These are phyloP conservation scores for Drosophila nigromelanica DNA, from an alignment of 1,140 invertebrate species.

Conservation along the genomic window DNA sequence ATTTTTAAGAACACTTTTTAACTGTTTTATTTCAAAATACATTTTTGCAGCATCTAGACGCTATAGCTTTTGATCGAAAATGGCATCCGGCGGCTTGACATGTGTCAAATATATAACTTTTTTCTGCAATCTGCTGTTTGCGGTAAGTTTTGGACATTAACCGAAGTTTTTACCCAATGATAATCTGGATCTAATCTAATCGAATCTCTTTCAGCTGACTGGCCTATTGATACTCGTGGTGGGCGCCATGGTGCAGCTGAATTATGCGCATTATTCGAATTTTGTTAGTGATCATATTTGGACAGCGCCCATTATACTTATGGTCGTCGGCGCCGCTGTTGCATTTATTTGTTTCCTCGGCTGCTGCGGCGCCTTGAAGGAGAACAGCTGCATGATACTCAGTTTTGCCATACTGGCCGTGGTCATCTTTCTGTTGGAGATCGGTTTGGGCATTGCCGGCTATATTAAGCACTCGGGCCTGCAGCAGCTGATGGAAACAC, in stretches of 20 bases:
- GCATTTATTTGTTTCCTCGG: conserved; percentile 94
- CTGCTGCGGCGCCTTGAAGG: conserved; percentile 94
- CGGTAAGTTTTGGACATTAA: conserved; percentile 89
- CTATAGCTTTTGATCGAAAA: conserved; percentile 27
- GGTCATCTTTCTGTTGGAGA: conserved; percentile 92
- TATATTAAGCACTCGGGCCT: conserved; percentile 91
- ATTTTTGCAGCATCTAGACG: conserved; percentile 38
- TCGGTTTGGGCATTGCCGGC: conserved; percentile 93
- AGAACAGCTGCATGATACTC: conserved; percentile 94
- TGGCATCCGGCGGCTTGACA: conserved; percentile 88
- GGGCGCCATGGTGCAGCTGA: conserved; percentile 88
- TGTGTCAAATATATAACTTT: conserved; percentile 93
- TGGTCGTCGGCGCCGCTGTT: conserved; percentile 92
- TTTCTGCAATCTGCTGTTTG: conserved; percentile 93
- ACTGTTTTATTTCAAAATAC: conserved; percentile 18
- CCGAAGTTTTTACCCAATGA: neutral
- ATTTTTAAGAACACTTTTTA: too few relatives aligned
- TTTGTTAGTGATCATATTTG: conserved; percentile 88
- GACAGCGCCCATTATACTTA: conserved; percentile 90
- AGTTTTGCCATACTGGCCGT: conserved; percentile 93
- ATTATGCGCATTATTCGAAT: conserved; percentile 88
- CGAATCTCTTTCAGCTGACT: conserved; percentile 86
- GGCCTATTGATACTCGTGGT: conserved; percentile 90
- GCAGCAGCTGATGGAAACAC: conserved; percentile 87
- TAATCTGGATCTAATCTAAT: conserved; percentile 25